phyloP scores from a whole-genome alignment of 2,797 vertebrate species.

The Dendrocincla fuliginosa region DNA sequence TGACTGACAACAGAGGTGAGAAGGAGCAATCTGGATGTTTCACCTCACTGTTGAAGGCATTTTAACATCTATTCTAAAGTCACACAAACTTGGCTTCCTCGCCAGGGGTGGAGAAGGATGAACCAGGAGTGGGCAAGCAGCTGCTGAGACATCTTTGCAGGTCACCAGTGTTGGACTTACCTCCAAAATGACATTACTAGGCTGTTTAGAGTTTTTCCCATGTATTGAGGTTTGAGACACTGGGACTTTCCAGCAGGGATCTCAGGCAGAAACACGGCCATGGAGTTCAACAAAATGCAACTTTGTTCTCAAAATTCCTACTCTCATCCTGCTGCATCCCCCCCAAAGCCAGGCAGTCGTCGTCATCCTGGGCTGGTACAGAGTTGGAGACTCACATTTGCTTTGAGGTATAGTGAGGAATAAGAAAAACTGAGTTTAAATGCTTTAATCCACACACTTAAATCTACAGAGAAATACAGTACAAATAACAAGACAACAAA shows the following conservation, averaged over 20 bases:
- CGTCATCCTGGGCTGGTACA: neutral
- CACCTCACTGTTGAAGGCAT: rapidly evolving
- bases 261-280: rapidly evolving
- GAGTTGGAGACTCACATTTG: neutral
- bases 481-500: conserved; percentile 12
- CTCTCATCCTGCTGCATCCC: neutral
- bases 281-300: neutral
- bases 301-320: neutral
- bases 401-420: neutral
- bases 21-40: neutral
- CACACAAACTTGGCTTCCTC: neutral
- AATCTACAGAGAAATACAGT: conserved; percentile 21
- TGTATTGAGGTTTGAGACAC: neutral
- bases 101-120: neutral
- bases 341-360: neutral
- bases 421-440: conserved; percentile 7
- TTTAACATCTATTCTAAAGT: neutral
- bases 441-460: conserved; percentile 46
- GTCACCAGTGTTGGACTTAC: neutral
- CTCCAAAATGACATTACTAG: neutral
- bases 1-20: neutral
- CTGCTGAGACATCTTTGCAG: neutral
- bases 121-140: neutral
- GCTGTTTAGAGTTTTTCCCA: neutral
- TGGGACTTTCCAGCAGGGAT: neutral